Evolutionary conservation across 2,797 vertebrate species (phyloP).

Genomic region (Otolemur crassicaudatus): DNA sequence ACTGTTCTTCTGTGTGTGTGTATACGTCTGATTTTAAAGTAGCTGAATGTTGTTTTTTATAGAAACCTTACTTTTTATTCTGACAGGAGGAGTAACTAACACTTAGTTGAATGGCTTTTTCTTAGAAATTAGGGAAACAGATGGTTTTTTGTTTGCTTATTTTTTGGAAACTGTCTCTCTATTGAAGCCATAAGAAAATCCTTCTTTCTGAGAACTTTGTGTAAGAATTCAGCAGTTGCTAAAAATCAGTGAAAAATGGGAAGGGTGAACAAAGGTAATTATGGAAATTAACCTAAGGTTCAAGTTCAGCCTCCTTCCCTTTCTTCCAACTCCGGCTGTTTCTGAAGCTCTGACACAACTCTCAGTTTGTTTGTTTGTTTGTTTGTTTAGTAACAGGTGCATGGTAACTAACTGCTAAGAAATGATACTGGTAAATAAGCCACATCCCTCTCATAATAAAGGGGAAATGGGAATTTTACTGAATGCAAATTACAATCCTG

Average conservation of each 20-base stretch:
- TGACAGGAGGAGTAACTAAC: background rate
- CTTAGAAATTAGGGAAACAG: conserved; percentile 17
- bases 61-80: background rate
- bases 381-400: conserved; percentile 80
- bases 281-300: conserved; percentile 7
- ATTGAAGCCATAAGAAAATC: background rate
- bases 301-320: background rate
- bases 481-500: background rate
- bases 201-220: background rate
- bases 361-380: background rate
- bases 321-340: background rate
- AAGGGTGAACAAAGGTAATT: background rate
- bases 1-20: background rate
- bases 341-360: conserved; percentile 53
- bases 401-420: conserved; percentile 72
- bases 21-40: background rate
- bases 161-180: background rate
- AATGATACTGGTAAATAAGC: conserved; percentile 58
- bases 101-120: background rate
- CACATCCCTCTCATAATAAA: conserved; percentile 2
- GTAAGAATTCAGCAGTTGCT: background rate
- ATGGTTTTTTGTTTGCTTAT: background rate
- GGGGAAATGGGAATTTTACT: background rate
- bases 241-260: background rate
- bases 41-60: background rate